Conservation (phyloP, 2,888 invertebrate species). For the Cheilosia grossa region DNA sequence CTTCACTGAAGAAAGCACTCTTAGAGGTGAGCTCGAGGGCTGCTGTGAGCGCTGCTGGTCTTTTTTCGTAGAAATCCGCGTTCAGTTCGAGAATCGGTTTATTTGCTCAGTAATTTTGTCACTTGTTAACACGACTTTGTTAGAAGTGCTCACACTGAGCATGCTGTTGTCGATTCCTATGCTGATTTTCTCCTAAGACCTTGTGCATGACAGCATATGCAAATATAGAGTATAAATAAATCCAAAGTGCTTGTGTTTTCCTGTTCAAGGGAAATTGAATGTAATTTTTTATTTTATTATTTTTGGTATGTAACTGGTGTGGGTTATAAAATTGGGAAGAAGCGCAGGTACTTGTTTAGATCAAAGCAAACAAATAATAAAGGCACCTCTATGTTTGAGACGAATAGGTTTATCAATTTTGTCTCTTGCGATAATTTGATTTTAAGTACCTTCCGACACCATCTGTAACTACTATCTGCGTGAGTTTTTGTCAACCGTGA, state of each 20-base stretch:
- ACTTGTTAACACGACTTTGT: constrained; percentile 73
- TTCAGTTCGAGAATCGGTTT: constrained; percentile 62
- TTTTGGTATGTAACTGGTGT: too few relatives aligned
- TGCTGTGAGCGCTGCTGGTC: constrained; percentile 67
- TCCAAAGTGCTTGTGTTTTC: constrained; percentile 36
- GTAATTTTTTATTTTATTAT: background rate
- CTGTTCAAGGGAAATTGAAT: constrained; percentile 37
- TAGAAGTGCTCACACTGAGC: constrained; percentile 61
- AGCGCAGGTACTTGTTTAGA: too few relatives aligned
- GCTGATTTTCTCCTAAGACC: constrained; percentile 62
- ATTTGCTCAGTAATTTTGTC: constrained; percentile 64
- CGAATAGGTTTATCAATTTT: too few relatives aligned
- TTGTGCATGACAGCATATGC: constrained; percentile 57
- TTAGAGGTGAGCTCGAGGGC: constrained; percentile 50
- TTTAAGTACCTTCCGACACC: too few relatives aligned
- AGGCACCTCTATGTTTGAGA: too few relatives aligned
- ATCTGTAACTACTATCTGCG: too few relatives aligned
- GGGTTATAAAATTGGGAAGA: too few relatives aligned
- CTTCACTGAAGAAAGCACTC: constrained; percentile 63
- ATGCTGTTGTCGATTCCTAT: constrained; percentile 55
- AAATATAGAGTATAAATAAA: constrained; percentile 60
- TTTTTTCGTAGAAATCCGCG: constrained; percentile 67
- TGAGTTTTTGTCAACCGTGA: too few relatives aligned
- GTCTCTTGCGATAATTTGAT: too few relatives aligned
- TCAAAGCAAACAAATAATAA: too few relatives aligned